Conservation (phyloP, 2,113 vertebrate species). For the Papio anubis region DNA sequence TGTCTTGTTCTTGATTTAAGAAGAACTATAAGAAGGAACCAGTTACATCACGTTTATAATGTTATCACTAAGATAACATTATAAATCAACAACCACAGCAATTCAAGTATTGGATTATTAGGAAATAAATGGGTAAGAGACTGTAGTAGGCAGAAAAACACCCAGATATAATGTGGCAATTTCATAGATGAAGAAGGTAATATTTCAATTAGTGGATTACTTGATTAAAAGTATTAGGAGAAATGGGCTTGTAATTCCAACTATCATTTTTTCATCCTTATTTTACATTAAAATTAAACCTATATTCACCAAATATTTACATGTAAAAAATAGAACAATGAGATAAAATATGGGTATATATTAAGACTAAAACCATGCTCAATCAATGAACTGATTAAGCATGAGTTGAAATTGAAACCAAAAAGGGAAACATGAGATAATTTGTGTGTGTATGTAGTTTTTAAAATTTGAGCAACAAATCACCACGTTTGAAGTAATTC, state of each 20-base stretch:
- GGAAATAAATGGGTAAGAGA: neutral
- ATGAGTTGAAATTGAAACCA: conserved; percentile 19
- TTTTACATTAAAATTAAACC: conserved; percentile 11
- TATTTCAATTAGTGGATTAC: neutral
- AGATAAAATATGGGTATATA: neutral
- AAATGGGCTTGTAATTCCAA: neutral
- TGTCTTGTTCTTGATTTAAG: neutral
- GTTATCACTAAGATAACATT: neutral
- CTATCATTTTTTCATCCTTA: neutral
- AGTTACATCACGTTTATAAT: neutral
- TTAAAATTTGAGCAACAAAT: neutral
- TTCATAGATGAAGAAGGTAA: neutral
- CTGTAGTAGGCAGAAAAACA: neutral
- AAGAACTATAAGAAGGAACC: neutral
- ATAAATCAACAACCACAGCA: neutral
- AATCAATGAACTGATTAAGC: neutral
- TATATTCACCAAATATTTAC: neutral
- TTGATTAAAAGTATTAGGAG: neutral
- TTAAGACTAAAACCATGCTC: neutral
- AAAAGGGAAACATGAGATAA: neutral
- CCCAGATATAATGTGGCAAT: neutral
- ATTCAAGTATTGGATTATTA: neutral
- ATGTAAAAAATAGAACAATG: neutral
- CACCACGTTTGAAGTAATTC: neutral
- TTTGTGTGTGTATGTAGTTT: neutral